These are phyloP conservation scores for Phrynocephalus forsythii DNA, from an alignment of 2,797 vertebrate genomes.

Conservation along the genomic window DNA sequence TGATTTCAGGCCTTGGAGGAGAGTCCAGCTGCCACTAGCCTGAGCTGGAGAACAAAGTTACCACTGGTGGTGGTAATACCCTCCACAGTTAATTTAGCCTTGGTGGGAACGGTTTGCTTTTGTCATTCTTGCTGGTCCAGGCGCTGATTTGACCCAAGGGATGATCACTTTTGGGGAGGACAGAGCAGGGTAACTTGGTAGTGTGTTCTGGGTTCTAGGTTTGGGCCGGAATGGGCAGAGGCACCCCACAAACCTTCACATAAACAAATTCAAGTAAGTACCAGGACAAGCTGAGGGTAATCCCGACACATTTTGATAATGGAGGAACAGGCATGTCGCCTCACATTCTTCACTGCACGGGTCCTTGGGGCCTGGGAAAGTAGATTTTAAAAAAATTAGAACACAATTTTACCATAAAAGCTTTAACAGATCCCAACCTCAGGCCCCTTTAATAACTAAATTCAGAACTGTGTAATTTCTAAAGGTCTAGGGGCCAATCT, in stretches of 20 bases:
- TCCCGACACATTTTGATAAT: slow-evolving; percentile 96
- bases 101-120: too few species aligned
- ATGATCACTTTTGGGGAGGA: too few species aligned
- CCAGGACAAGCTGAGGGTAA: slow-evolving; percentile 91
- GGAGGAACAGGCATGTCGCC: slow-evolving; percentile 93
- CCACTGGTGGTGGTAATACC: neutral
- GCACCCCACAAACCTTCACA: neutral
- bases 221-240: too few species aligned
- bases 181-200: too few species aligned
- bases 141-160: too few species aligned
- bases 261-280: slow-evolving; percentile 66
- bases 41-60: too few species aligned
- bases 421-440: slow-evolving; percentile 49
- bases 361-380: slow-evolving; percentile 87
- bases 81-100: neutral
- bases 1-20: too few species aligned
- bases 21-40: too few species aligned
- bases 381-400: slow-evolving; percentile 54
- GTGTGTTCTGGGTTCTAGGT: too few species aligned
- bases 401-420: slow-evolving; percentile 10
- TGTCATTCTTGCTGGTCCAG: too few species aligned
- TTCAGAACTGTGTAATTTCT: too few species aligned
- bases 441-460: slow-evolving; percentile 33
- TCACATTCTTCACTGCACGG: slow-evolving; percentile 92
- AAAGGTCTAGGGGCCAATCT: too few species aligned